Percentiles rank a stretch among this genome's conserved stretches.
phyloP scores from a whole-genome alignment of 2,888 invertebrate genomes.

The Chaitophorus viminalis region DNA sequence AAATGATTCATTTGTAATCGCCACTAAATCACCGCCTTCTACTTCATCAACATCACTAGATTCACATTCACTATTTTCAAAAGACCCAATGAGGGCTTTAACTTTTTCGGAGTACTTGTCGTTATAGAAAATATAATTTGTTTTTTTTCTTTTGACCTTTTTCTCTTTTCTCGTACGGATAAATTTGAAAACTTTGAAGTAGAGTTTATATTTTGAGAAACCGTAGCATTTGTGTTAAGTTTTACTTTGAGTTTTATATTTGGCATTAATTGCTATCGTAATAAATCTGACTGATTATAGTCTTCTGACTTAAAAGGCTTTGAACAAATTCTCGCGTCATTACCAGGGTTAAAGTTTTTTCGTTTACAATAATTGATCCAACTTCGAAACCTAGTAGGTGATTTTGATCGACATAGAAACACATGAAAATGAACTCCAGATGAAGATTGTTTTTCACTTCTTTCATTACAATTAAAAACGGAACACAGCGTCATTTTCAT shows the following conservation, averaged over 20 bases:
- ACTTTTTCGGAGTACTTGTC: slow-evolving; percentile 2
- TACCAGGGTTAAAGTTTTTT: slow-evolving; percentile 1
- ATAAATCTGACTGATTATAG: slow-evolving; percentile 17
- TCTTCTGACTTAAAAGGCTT: background rate
- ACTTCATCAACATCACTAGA: slow-evolving; percentile 15
- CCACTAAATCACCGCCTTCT: slow-evolving; percentile 30
- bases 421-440: slow-evolving; percentile 25
- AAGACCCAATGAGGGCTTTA: background rate
- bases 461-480: slow-evolving; percentile 18
- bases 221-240: background rate
- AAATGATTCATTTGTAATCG: slow-evolving; percentile 31
- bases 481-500: background rate
- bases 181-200: slow-evolving; percentile 18
- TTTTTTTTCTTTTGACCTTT: slow-evolving; percentile 6
- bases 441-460: slow-evolving; percentile 17
- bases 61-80: slow-evolving; percentile 22
- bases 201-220: background rate
- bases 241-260: slow-evolving; percentile 7
- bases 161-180: background rate
- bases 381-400: slow-evolving; percentile 11
- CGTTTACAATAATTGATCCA: slow-evolving; percentile 23
- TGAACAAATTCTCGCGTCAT: slow-evolving; percentile 11
- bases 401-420: background rate
- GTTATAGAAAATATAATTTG: slow-evolving; percentile 13
- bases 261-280: slow-evolving; percentile 16